Evolutionary conservation across 2,113 vertebrate species (phyloP), one percentile per base, ranked within the genome.

Genomic region (Sceloporus tristichus): DNA sequence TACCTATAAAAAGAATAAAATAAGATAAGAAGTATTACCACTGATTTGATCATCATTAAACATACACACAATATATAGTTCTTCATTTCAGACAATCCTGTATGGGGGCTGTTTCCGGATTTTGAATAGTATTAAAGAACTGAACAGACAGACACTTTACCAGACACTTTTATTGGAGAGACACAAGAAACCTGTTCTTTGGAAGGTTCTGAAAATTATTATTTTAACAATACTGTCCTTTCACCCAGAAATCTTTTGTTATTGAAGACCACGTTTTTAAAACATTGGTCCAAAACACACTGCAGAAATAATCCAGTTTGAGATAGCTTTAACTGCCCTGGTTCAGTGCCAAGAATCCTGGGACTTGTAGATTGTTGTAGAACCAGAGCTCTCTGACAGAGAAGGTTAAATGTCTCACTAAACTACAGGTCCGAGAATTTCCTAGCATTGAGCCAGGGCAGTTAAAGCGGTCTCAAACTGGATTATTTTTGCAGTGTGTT

Each of bases 1-100:
- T 99, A 99, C 98, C 99, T 99, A 90, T 0, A 34, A 91, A 82
- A 0, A 3, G 85, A 92, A 23, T 84, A 68, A 92, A 80, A 84
- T 5, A 87, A 40, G 86, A 93, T 90, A 5, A 62, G 13, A 0
- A 91, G 84, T 40, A 87, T 1, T 0, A 0, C 1, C 34, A 23
- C 25, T 88, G 62, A 86, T 87, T 85, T 85, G 11, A 77, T 2
- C 62, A 53, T 80, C 21, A 38, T 9, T 86, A 4, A 4, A 0
- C 0, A 0, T 48, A 27, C 48, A 89, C 68, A 62, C 27, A 0
- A 21, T 6, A 13, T 70, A 78, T 71, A 4, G 9, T 25, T 27
- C 3, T 91, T 81, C 29, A 62, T 86, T 78, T 34, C 42, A 34
- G 18, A 62, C 18, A 62, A 13, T 23, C 11, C 1, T 40, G 21